These are phyloP conservation scores for Hoplodrina blanda DNA, from an alignment of 2,888 invertebrate species.

Conservation along the genomic window DNA sequence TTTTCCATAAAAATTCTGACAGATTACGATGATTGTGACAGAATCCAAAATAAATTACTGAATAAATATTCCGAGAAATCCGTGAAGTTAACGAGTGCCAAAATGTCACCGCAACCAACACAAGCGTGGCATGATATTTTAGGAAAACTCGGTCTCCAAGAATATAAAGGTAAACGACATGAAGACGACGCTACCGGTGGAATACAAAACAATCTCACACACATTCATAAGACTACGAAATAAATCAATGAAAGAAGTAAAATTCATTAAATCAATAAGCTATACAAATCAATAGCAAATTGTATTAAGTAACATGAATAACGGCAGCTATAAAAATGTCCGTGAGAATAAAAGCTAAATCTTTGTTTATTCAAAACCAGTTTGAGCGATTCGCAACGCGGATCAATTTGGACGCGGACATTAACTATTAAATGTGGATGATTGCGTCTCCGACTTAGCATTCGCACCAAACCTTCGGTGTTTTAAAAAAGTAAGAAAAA, in stretches of 20 bases:
- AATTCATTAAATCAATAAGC: constrained; percentile 26
- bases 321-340: constrained; percentile 36
- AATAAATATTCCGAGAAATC: constrained; percentile 67
- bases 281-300: constrained; percentile 23
- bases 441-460: constrained; percentile 13
- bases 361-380: constrained; percentile 65
- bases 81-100: constrained; percentile 66
- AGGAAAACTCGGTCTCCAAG: constrained; percentile 69
- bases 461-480: constrained; percentile 3
- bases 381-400: constrained; percentile 58
- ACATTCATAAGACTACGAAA: constrained; percentile 54
- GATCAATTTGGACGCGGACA: constrained; percentile 56
- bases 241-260: constrained; percentile 40
- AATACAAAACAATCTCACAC: constrained; percentile 30
- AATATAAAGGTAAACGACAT: constrained; percentile 78
- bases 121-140: constrained; percentile 67
- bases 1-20: constrained; percentile 13
- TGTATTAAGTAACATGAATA: constrained; percentile 32
- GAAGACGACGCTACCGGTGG: constrained; percentile 39
- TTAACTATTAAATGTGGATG: constrained; percentile 53
- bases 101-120: constrained; percentile 67
- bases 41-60: constrained; percentile 50
- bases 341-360: constrained; percentile 53
- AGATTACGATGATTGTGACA: constrained; percentile 27
- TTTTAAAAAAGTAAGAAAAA: constrained; percentile 23